phyloP scores from a whole-genome alignment of 2,797 vertebrate species.

The Clarias pachynema region DNA sequence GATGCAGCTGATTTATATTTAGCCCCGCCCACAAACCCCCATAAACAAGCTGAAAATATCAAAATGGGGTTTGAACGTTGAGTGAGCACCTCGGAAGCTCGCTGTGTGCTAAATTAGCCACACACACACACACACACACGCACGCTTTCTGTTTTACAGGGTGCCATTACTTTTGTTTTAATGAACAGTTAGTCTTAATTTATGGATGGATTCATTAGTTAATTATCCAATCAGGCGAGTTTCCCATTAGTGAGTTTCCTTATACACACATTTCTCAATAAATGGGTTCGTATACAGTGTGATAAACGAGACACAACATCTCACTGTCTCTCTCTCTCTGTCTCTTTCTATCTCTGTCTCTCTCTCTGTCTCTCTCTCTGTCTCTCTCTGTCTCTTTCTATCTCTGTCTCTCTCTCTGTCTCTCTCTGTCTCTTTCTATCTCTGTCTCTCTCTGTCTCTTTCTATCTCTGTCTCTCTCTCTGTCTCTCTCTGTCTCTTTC shows the following conservation, averaged over 20 bases:
- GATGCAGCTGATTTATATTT: not conserved
- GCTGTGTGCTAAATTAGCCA: not conserved
- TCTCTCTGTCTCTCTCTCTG: not conserved
- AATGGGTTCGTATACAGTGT: not conserved
- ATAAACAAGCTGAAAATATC: not conserved
- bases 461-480: too few species aligned
- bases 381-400: conserved; percentile 8
- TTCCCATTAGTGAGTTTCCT: not conserved
- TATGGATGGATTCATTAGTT: not conserved
- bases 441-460: too few species aligned
- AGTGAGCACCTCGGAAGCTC: not conserved
- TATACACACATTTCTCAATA: not conserved
- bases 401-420: conserved; percentile 22
- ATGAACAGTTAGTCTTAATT: too few species aligned
- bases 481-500: too few species aligned
- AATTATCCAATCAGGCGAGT: not conserved
- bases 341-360: conserved; percentile 9
- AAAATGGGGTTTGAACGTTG: not conserved
- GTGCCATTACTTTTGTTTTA: not conserved
- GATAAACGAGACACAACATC: not conserved
- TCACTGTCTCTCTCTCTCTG: conserved; percentile 4
- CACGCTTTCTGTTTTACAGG: not conserved
- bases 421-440: not conserved
- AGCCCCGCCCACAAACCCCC: not conserved
- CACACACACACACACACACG: not conserved